Evolutionary conservation across 2,888 invertebrate genomes (phyloP).

Genomic region (Dermolepida albohirtum): DNA sequence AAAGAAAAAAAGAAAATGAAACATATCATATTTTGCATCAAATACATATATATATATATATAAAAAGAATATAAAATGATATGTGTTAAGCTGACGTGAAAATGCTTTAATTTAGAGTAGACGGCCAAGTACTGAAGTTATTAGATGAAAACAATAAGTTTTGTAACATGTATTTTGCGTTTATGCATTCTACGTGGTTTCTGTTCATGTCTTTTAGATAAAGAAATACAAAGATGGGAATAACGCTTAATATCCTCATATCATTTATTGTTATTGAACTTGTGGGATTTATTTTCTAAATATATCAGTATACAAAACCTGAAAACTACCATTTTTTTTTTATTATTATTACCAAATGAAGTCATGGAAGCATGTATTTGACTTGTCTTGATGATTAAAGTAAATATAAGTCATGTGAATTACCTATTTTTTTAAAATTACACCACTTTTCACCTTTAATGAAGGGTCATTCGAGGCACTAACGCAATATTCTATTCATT

Average conservation of each 20-base stretch:
- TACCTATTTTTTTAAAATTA: no score
- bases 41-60: slow-evolving; percentile 51
- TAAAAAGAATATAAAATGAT: slow-evolving; percentile 54
- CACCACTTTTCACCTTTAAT: no score
- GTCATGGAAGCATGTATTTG: no score
- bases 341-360: no score
- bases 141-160: slow-evolving; percentile 22
- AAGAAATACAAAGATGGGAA: slow-evolving; percentile 22
- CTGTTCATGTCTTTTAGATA: slow-evolving; percentile 3
- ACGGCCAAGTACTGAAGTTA: slow-evolving; percentile 36
- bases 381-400: no score
- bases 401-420: no score
- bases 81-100: slow-evolving; percentile 55
- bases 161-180: slow-evolving; percentile 22
- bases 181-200: slow-evolving; percentile 7
- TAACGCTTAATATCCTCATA: slow-evolving; percentile 42
- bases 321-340: no score
- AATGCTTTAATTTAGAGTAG: slow-evolving; percentile 56
- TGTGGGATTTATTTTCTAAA: slow-evolving; percentile 39
- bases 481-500: no score
- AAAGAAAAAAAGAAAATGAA: slow-evolving; percentile 54
- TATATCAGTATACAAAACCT: slow-evolving; percentile 31
- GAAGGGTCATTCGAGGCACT: no score
- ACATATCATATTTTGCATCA: slow-evolving; percentile 62
- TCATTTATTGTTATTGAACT: slow-evolving; percentile 36